Conservation (phyloP, 1,140 invertebrate genomes). For the honey bee (Apis mellifera) region Amel_HAv3.1 CM009932.2:15627001-15627500, state of each 20-base stretch:
- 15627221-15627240: constrained; percentile 19
- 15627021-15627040: constrained; percentile 44
- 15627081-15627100: constrained; percentile 54
- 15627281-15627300: constrained; percentile 55
- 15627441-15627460: no score
- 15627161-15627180: not conserved
- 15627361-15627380: not conserved
- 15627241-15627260: constrained; percentile 32
- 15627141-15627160: not conserved
- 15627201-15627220: not conserved
- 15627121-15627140: not conserved
- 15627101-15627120: constrained; percentile 4
- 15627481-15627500: no score
- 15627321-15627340: no score
- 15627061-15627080: constrained; percentile 58
- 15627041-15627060: constrained; percentile 54
- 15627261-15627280: constrained; percentile 48
- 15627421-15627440: no score
- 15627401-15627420: no score
- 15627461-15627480: no score
- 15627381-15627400: no score
- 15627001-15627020: constrained; percentile 56
- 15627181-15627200: not conserved
- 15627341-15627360: not conserved
- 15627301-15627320: constrained; percentile 31